These are phyloP conservation scores for Rhyacichthys aspro DNA, from an alignment of 2,797 vertebrate genomes.

Conservation along the genomic window DNA sequence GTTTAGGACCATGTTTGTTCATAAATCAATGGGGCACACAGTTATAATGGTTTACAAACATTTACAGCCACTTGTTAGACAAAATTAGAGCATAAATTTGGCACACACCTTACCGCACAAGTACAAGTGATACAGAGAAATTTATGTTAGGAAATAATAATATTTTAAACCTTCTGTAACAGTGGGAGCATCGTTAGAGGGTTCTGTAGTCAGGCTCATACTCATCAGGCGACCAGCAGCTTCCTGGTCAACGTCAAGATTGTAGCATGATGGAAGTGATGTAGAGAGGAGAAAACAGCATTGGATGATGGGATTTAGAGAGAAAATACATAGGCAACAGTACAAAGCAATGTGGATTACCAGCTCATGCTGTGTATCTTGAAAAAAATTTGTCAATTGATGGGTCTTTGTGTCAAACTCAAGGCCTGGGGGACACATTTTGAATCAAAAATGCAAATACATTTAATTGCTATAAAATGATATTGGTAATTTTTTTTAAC, in stretches of 20 bases:
- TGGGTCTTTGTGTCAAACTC: too few species aligned
- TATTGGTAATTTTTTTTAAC: too few species aligned
- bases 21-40: conserved; percentile 3
- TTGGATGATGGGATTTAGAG: conserved; percentile 41
- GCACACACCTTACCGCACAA: conserved; percentile 44
- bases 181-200: conserved; percentile 75
- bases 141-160: conserved; percentile 49
- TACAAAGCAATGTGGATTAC: conserved; percentile 24
- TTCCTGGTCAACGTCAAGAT: conserved; percentile 64
- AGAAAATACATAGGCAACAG: conserved; percentile 32
- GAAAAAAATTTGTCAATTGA: too few species aligned
- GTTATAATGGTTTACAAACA: conserved; percentile 26
- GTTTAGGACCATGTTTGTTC: conserved; percentile 9
- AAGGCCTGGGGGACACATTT: too few species aligned
- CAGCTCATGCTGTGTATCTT: background rate
- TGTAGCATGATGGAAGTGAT: conserved; percentile 48
- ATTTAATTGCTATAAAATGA: too few species aligned
- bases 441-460: too few species aligned
- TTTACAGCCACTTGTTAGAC: conserved; percentile 18
- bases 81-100: conserved; percentile 1
- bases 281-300: conserved; percentile 55
- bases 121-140: conserved; percentile 44
- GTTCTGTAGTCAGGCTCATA: conserved; percentile 83
- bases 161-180: conserved; percentile 78
- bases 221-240: conserved; percentile 74